A percentile compares a stretch with the other conserved stretches of the same genome.
These are phyloP conservation scores for Anser cygnoides DNA, from an alignment of 2,113 vertebrate species.

Conservation along the genomic window DNA sequence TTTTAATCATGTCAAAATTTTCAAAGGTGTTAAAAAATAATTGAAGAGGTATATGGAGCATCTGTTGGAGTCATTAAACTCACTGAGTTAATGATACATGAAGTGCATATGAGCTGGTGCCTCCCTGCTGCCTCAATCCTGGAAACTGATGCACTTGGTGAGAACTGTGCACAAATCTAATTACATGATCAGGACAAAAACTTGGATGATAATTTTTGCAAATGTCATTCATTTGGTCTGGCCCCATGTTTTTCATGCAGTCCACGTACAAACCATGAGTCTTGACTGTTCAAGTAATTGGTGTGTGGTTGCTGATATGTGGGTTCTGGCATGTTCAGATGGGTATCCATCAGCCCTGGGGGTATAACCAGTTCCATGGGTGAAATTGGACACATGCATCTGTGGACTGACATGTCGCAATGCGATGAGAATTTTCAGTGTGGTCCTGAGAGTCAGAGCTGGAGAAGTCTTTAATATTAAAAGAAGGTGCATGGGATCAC, in stretches of 20 bases:
- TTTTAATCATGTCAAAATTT: background rate
- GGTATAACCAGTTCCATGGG: background rate
- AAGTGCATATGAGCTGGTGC: background rate
- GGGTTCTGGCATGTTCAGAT: background rate
- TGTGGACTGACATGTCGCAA: background rate
- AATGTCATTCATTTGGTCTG: background rate
- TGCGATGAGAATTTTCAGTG: background rate
- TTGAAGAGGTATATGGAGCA: background rate
- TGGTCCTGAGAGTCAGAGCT: background rate
- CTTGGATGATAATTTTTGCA: background rate
- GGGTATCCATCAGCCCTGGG: background rate
- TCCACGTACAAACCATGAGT: background rate
- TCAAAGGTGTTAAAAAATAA: background rate
- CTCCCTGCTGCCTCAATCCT: background rate
- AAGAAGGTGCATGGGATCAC: background rate
- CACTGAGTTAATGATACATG: background rate
- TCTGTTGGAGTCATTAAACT: background rate
- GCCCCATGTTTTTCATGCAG: background rate
- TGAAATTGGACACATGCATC: background rate
- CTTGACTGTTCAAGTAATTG: background rate
- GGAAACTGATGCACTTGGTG: background rate
- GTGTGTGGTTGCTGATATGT: background rate
- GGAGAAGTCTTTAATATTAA: background rate
- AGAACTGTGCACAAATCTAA: background rate
- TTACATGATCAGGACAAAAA: background rate